Conservation (phyloP, 2,888 invertebrate genomes). For the Mythimna albipuncta region DNA sequence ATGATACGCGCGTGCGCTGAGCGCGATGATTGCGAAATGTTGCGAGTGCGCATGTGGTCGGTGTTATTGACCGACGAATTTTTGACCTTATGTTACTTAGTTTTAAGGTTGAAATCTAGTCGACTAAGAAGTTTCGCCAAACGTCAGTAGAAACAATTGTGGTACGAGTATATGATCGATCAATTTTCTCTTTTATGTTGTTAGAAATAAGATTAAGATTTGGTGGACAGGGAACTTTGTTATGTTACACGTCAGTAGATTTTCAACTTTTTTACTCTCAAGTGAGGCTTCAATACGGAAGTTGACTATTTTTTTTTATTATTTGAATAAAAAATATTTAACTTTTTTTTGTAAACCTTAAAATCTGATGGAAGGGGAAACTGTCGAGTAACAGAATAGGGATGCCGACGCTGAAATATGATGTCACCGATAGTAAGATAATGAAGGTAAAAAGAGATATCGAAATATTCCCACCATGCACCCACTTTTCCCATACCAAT, state of each 20-base stretch:
- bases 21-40: constrained; percentile 63
- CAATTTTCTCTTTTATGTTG: neutral
- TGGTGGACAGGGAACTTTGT: neutral
- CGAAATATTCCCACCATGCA: too few species aligned
- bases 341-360: too few species aligned
- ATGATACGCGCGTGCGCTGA: constrained; percentile 55
- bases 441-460: too few species aligned
- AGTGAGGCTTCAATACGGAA: neutral
- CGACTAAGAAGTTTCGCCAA: neutral
- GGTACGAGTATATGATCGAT: neutral
- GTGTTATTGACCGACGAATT: neutral
- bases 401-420: too few species aligned
- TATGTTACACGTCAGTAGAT: neutral
- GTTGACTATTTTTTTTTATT: too few species aligned
- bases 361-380: too few species aligned
- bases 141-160: neutral
- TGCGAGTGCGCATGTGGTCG: constrained; percentile 13
- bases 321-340: too few species aligned
- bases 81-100: neutral
- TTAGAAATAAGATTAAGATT: neutral
- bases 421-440: too few species aligned
- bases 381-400: too few species aligned
- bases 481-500: too few species aligned
- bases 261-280: neutral
- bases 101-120: neutral